phyloP scores from a whole-genome alignment of 2,113 vertebrate genomes.

The Elephantulus edwardii region DNA sequence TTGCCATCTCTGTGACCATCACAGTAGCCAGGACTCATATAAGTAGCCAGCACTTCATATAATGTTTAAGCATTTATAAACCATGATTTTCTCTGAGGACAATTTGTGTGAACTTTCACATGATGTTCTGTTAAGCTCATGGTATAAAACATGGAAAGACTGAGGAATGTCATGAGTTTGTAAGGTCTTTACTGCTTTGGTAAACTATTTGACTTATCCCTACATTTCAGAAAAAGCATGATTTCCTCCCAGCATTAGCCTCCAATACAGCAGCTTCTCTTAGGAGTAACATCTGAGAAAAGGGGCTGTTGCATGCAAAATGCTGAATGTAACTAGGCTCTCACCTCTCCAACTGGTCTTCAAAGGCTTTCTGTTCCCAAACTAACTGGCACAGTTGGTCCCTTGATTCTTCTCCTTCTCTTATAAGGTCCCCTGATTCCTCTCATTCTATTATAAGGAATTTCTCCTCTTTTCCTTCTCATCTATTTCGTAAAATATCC shows the following conservation, averaged over 20 bases:
- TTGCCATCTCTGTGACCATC: not conserved
- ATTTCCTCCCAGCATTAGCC: not conserved
- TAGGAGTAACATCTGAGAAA: not conserved
- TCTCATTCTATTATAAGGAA: not conserved
- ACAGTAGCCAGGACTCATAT: not conserved
- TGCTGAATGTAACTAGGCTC: no score
- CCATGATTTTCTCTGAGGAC: not conserved
- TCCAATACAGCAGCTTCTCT: conserved; percentile 2
- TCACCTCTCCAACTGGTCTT: not conserved
- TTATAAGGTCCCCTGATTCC: no score
- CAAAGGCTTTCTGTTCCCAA: not conserved
- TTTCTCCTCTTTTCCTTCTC: not conserved
- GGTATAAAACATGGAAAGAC: not conserved
- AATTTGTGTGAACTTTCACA: not conserved
- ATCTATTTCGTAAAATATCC: not conserved
- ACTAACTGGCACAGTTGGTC: not conserved
- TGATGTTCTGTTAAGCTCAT: not conserved
- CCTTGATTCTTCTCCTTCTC: not conserved
- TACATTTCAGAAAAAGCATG: not conserved
- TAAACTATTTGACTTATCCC: not conserved
- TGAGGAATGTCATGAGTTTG: not conserved
- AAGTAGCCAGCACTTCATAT: not conserved
- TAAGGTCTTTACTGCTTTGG: no score
- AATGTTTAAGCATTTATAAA: not conserved
- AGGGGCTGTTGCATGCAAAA: not conserved